Evolutionary conservation across 2,113 vertebrate genomes (phyloP).

Genomic region (Chaetura pelagica): DNA sequence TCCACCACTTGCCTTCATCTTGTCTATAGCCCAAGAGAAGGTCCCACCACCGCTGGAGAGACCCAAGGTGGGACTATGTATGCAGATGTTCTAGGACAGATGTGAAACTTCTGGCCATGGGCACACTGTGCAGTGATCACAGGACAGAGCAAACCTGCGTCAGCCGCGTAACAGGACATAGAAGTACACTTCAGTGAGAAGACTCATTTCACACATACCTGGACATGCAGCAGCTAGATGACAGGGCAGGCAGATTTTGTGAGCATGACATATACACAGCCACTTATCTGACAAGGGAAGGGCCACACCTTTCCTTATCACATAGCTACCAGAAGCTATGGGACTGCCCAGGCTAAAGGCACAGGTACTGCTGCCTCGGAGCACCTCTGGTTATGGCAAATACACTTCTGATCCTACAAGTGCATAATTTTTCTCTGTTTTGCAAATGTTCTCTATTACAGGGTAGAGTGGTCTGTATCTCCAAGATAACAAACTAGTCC

Average conservation of each 20-base stretch:
- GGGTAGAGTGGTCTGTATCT: background rate
- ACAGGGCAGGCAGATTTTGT: background rate
- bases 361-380: background rate
- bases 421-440: background rate
- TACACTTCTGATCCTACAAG: background rate
- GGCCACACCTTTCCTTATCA: background rate
- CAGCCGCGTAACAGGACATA: background rate
- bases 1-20: background rate
- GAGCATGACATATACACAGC: background rate
- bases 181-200: fast-evolving
- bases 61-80: fast-evolving
- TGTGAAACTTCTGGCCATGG: background rate
- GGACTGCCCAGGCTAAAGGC: background rate
- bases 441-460: background rate
- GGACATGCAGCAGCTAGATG: background rate
- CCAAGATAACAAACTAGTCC: background rate
- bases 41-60: background rate
- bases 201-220: background rate
- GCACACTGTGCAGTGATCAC: background rate
- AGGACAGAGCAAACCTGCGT: background rate
- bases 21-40: background rate
- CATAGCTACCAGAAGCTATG: background rate
- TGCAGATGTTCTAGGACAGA: background rate
- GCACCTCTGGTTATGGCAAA: background rate
- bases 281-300: background rate